These are phyloP conservation scores for Drosophila bocqueti DNA, from an alignment of 1,140 invertebrate species.

Conservation along the genomic window DNA sequence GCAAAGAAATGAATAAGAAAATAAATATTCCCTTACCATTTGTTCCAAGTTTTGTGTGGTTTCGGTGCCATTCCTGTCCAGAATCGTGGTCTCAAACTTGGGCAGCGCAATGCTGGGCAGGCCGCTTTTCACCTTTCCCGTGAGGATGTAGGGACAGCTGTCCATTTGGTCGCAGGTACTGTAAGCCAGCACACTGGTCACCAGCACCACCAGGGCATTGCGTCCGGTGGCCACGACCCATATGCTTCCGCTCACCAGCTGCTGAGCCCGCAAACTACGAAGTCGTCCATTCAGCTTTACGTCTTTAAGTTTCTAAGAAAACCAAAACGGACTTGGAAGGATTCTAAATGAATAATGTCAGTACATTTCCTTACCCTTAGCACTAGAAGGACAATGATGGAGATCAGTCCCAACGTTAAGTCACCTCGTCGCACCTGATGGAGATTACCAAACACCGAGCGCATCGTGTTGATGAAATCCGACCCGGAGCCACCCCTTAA, in stretches of 20 bases:
- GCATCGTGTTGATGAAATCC: constrained; percentile 88
- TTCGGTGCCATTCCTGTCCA: constrained; percentile 85
- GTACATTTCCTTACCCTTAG: constrained; percentile 87
- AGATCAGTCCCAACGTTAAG: constrained; percentile 88
- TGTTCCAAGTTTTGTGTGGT: constrained; percentile 85
- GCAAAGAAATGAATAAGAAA: too few relatives aligned
- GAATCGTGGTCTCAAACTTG: constrained; percentile 87
- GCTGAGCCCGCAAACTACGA: constrained; percentile 50
- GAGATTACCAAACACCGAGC: constrained; percentile 87
- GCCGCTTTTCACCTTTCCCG: constrained; percentile 88
- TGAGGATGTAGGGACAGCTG: constrained; percentile 88
- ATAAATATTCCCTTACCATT: constrained; percentile 78
- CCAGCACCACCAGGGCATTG: constrained; percentile 91
- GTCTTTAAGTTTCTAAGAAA: constrained; percentile 89
- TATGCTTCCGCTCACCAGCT: constrained; percentile 86
- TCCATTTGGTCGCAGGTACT: constrained; percentile 85
- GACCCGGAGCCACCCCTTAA: constrained; percentile 87
- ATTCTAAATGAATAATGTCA: neutral
- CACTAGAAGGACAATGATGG: constrained; percentile 88
- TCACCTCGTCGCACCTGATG: constrained; percentile 87
- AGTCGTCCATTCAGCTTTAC: constrained; percentile 84
- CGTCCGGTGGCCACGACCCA: constrained; percentile 91
- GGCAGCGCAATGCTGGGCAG: constrained; percentile 87
- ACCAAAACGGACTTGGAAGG: constrained; percentile 14
- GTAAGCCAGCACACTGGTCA: constrained; percentile 87